These are phyloP conservation scores for Lepidotrigona ventralis DNA, from an alignment of 1,140 invertebrate species.

Conservation along the genomic window DNA sequence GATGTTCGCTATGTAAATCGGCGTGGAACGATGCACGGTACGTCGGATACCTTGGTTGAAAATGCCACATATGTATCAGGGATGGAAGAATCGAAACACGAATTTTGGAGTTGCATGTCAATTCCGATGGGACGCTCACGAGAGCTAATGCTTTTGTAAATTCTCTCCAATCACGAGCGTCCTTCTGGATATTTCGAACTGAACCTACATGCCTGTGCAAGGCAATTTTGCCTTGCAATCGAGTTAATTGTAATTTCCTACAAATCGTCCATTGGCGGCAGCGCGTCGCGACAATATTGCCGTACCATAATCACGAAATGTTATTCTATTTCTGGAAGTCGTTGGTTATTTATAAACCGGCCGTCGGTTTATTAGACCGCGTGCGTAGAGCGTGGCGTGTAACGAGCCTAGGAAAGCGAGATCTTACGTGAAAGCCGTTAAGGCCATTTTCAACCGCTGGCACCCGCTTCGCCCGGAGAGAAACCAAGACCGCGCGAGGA, in stretches of 20 bases:
- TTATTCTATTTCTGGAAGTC: constrained; percentile 76
- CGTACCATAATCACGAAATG: constrained; percentile 48
- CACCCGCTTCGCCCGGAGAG: constrained; percentile 36
- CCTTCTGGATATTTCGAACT: background rate
- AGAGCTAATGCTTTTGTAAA: background rate
- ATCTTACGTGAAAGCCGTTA: constrained; percentile 67
- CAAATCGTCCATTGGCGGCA: background rate
- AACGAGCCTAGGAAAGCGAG: constrained; percentile 64
- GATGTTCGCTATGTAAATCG: constrained; percentile 10
- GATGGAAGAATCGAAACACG: background rate
- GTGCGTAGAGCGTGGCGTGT: background rate
- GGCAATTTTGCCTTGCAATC: constrained; percentile 1
- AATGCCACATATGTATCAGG: background rate
- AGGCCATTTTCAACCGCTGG: constrained; percentile 53
- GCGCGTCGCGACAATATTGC: background rate
- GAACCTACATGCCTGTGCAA: too few relatives aligned
- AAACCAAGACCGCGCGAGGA: constrained; percentile 49
- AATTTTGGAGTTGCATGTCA: background rate
- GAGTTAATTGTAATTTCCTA: background rate
- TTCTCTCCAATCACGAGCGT: background rate
- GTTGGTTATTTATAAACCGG: constrained; percentile 73
- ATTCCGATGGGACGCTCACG: background rate
- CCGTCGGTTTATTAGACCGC: constrained; percentile 47
- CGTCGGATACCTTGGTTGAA: background rate
- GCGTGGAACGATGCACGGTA: background rate